Percentiles rank a stretch among this genome's conserved stretches.
Evolutionary conservation across 2,113 vertebrate species (phyloP).

Genomic region (Lampris incognitus): DNA sequence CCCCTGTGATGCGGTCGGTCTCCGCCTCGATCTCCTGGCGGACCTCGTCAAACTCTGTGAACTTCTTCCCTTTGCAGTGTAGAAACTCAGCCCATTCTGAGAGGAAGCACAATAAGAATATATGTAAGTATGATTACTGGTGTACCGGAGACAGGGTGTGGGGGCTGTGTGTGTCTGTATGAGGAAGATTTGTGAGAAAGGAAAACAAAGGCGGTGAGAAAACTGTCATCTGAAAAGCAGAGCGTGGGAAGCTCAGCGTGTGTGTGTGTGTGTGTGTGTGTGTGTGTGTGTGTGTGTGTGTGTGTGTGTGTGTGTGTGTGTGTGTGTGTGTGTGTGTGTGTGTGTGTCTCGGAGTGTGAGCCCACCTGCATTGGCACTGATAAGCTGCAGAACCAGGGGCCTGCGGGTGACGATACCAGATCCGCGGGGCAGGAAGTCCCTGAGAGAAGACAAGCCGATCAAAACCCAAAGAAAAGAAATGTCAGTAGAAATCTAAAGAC

Average conservation of each 20-base stretch:
- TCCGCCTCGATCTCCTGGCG: slow-evolving; percentile 93
- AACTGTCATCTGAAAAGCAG: slow-evolving; percentile 25
- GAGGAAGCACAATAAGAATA: slow-evolving; percentile 11
- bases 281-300: slow-evolving; percentile 18
- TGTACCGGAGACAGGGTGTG: background rate
- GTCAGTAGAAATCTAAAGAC: slow-evolving; percentile 2
- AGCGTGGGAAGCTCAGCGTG: slow-evolving; percentile 9
- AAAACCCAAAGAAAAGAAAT: slow-evolving; percentile 23
- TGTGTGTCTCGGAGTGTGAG: background rate
- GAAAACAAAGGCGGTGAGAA: slow-evolving; percentile 38
- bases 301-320: slow-evolving; percentile 44
- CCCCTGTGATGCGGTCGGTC: slow-evolving; percentile 93
- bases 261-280: background rate
- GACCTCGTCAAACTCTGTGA: slow-evolving; percentile 94
- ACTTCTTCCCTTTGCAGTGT: slow-evolving; percentile 95
- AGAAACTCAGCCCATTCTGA: slow-evolving; percentile 96
- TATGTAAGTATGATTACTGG: slow-evolving; percentile 31
- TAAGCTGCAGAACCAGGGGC: slow-evolving; percentile 85
- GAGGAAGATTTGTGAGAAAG: background rate
- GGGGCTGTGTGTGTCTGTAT: slow-evolving; percentile 2
- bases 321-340: slow-evolving; percentile 33
- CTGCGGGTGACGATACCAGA: slow-evolving; percentile 84
- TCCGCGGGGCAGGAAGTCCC: slow-evolving; percentile 86
- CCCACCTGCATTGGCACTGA: slow-evolving; percentile 81
- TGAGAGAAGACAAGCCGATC: slow-evolving; percentile 55